Evolutionary conservation across 2,888 invertebrate genomes (phyloP), one percentile per base, ranked within the genome.

Genomic region (Aethes cnicana): DNA sequence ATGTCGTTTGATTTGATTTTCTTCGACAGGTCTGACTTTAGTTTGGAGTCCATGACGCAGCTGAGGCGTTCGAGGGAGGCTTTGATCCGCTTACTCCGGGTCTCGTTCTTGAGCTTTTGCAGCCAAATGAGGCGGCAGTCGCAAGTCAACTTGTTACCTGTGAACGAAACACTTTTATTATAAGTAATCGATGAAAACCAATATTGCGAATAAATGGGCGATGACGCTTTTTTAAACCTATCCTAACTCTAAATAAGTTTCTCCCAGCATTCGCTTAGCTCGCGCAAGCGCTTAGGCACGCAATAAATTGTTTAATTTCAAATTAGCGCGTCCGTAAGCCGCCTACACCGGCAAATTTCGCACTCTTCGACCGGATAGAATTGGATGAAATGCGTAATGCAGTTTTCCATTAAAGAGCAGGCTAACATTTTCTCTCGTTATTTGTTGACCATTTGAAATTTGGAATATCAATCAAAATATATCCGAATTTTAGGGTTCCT

Each of bases 71-170:
- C 93, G 17, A 96, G 83, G 4, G 93, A 90, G 47, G 91, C 90
- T 64, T 91, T 92, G 36, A 95, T 88, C 57, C 93, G 91, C 62
- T 91, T 90, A 78, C 94, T 95, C 74, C 92, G 91, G 28, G 96
- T 95, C 69, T 94, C 94, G 77, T 94, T 93, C 48, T 92, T 91
- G 42, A 96, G 86, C 61, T 91, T 92, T 79, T 94, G 93, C 64
- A 96, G 91, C 96, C 96, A 96, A 43, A 92, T 91, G 44, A 96
- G 90, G 12, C 95, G 94, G 74, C 96, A 96, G 84, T 96, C 95
- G 79, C 96, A 96, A 59, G 92, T 91, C 73, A 96, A 91, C 68
- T 92, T 93, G 86, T 96, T 96, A 69, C 94, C 96, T 96, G 93
- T 43, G 78, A 80, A 72, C 66, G 75, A 69, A 66, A 56, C 59